phyloP scores from a whole-genome alignment of 2,113 vertebrate genomes.

The Oreochromis aureus region DNA sequence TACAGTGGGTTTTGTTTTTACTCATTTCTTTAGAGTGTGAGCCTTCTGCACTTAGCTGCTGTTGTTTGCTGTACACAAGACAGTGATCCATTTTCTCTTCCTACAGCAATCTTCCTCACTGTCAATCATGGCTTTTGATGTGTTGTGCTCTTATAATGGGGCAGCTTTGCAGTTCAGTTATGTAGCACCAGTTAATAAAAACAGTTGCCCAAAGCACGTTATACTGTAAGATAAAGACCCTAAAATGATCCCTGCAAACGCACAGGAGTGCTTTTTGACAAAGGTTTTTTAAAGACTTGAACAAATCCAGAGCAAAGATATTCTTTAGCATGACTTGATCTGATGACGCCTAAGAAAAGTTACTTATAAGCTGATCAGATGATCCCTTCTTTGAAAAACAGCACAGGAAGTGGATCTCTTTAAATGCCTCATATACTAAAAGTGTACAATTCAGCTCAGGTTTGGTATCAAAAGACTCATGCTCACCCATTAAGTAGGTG shows the following conservation, averaged over 20 bases:
- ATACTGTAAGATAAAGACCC: not conserved
- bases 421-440: not conserved
- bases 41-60: not conserved
- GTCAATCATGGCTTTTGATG: not conserved
- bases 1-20: not conserved
- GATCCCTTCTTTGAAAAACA: not conserved
- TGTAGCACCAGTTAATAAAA: not conserved
- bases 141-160: not conserved
- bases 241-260: not conserved
- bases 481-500: conserved; percentile 92
- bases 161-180: not conserved
- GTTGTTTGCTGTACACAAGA: not conserved
- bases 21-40: not conserved
- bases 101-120: not conserved
- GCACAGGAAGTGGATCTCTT: not conserved
- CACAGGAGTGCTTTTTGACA: not conserved
- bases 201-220: not conserved
- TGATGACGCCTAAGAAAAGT: not conserved
- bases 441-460: not conserved
- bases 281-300: not conserved
- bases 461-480: not conserved
- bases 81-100: not conserved
- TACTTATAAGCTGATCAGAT: not conserved
- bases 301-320: not conserved
- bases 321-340: not conserved